Conservation (phyloP, 1,140 invertebrate genomes). For the Dendrolimus kikuchii region DNA sequence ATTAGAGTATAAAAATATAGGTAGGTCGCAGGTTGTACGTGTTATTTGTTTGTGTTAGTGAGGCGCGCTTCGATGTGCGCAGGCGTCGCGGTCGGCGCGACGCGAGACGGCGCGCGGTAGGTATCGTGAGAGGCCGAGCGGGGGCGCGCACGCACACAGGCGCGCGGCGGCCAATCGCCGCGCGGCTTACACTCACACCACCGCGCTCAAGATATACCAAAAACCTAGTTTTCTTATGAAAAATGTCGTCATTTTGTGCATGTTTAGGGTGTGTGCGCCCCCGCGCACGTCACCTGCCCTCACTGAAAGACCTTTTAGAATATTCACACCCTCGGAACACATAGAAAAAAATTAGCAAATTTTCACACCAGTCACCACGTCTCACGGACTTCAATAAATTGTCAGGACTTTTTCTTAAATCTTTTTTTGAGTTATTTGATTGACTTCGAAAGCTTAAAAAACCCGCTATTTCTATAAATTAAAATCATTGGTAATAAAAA, state of each 20-base stretch:
- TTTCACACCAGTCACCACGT: conserved; percentile 17
- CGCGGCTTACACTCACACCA: conserved; percentile 32
- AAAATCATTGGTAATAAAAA: conserved; percentile 11
- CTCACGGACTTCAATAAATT: conserved; percentile 18
- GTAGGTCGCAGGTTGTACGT: conserved; percentile 5
- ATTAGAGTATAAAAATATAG: conserved; percentile 15
- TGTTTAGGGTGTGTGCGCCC: conserved; percentile 36
- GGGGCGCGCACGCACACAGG: conserved; percentile 28
- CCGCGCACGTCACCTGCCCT: conserved; percentile 32
- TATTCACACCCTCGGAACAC: conserved; percentile 3
- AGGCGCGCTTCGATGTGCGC: conserved; percentile 13
- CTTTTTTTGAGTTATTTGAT: conserved; percentile 10
- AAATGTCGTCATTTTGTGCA: conserved; percentile 45
- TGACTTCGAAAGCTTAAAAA: conserved; percentile 12
- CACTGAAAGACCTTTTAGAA: conserved; percentile 1
- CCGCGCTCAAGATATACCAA: conserved; percentile 19
- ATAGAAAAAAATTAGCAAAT: conserved; percentile 46
- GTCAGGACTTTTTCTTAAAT: conserved; percentile 12
- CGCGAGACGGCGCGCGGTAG: conserved; percentile 19
- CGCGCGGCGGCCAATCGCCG: conserved; percentile 38
- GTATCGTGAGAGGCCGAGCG: conserved; percentile 31
- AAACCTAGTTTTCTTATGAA: conserved; percentile 32
- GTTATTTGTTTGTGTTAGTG: conserved; percentile 14
- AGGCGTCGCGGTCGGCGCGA: conserved; percentile 17
- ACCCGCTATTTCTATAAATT: conserved; percentile 16